Percentiles rank a stretch among this genome's conserved stretches.
These are phyloP conservation scores for Channa argus DNA, from an alignment of 2,113 vertebrate genomes.

Conservation along the genomic window DNA sequence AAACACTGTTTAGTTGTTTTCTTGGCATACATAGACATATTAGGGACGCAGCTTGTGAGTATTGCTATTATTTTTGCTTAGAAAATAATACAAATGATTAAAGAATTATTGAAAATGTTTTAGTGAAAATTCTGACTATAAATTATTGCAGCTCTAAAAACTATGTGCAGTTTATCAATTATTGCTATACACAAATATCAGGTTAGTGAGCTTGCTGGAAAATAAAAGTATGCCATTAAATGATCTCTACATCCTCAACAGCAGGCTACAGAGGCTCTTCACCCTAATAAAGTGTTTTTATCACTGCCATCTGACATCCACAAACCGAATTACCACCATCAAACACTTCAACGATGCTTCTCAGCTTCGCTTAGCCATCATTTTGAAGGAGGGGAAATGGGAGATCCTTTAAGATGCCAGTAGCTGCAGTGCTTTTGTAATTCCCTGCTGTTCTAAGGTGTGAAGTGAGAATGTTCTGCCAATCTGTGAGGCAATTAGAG, in stretches of 20 bases:
- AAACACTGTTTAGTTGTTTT: not conserved
- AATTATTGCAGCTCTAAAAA: not conserved
- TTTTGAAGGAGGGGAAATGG: not conserved
- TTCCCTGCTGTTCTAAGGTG: slow-evolving; percentile 1
- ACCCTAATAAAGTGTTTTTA: not conserved
- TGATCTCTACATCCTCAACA: not conserved
- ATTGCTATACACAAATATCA: not conserved
- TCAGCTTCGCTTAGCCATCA: not conserved
- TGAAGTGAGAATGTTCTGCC: slow-evolving; percentile 27
- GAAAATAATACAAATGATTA: too few relatives aligned
- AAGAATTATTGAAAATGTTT: too few relatives aligned
- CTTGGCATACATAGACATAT: not conserved
- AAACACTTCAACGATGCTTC: not conserved
- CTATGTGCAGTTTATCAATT: not conserved
- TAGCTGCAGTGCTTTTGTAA: not conserved
- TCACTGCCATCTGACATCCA: not conserved
- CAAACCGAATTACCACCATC: not conserved
- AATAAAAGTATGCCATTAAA: not conserved
- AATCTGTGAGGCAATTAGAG: slow-evolving; percentile 44
- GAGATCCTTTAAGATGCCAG: slow-evolving; percentile 13
- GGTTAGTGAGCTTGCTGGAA: not conserved
- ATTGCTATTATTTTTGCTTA: too few relatives aligned
- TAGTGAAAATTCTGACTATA: too few relatives aligned
- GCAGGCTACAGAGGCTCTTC: not conserved
- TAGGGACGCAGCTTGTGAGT: not conserved